Conservation (phyloP, 2,888 invertebrate species). For the Drosophila borealis region DNA sequence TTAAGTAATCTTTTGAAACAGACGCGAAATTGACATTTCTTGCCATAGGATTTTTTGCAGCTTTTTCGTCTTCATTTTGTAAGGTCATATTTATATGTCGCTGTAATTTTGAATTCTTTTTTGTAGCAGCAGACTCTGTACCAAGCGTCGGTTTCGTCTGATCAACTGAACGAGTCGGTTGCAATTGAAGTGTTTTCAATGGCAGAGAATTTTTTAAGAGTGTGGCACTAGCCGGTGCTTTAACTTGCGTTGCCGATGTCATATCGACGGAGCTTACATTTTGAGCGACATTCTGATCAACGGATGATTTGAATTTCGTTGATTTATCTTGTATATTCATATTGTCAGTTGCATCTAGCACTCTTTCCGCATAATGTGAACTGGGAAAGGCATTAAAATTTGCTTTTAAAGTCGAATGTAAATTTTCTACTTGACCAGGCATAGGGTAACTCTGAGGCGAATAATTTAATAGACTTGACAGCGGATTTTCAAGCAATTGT, state of each 20-base stretch:
- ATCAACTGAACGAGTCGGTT: conserved; percentile 27
- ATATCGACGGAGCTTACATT: conserved; percentile 39
- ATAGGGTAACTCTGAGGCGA: conserved; percentile 35
- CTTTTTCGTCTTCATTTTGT: conserved; percentile 6
- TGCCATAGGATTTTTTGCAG: background rate
- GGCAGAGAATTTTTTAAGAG: conserved; percentile 7
- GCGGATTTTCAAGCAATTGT: conserved; percentile 52
- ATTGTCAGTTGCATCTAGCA: conserved; percentile 26
- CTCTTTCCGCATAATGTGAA: conserved; percentile 21
- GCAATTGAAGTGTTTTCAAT: conserved; percentile 13
- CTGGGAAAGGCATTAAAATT: conserved; percentile 9
- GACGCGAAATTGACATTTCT: conserved; percentile 28
- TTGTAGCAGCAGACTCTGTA: background rate
- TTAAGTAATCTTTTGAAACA: conserved; percentile 52
- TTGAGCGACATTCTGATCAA: conserved; percentile 22
- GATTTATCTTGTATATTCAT: conserved; percentile 30
- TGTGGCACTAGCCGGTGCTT: background rate
- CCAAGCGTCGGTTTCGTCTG: conserved; percentile 12
- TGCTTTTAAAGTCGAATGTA: conserved; percentile 27
- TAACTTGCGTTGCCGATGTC: conserved; percentile 20
- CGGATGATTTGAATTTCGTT: conserved; percentile 7
- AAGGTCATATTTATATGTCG: background rate
- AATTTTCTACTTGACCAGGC: conserved; percentile 16
- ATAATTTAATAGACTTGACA: conserved; percentile 44
- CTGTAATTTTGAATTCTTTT: conserved; percentile 9